These are phyloP conservation scores for Rhegmatorhina hoffmannsi DNA, from an alignment of 2,113 vertebrate genomes.

Conservation along the genomic window DNA sequence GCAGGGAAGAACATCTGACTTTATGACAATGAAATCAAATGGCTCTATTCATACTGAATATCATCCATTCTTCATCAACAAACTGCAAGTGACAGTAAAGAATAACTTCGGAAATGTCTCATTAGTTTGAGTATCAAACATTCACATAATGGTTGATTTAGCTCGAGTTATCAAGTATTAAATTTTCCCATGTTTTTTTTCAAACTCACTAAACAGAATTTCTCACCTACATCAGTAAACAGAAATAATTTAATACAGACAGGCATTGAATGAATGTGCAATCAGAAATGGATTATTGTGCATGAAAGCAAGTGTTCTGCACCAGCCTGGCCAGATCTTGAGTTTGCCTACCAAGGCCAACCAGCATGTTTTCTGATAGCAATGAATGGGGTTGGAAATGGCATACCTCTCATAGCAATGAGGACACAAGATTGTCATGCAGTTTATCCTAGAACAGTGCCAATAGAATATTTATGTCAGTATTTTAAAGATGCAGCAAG, in stretches of 20 bases:
- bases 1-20: constrained; percentile 18
- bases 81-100: neutral
- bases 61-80: neutral
- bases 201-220: neutral
- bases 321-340: neutral
- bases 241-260: neutral
- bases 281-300: neutral
- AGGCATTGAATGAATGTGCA: neutral
- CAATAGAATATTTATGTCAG: neutral
- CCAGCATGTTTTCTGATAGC: neutral
- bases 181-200: neutral
- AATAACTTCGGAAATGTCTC: neutral
- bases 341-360: neutral
- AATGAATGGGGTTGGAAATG: neutral
- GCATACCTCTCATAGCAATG: neutral
- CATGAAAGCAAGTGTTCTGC: neutral
- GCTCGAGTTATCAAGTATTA: neutral
- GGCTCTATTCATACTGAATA: neutral
- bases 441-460: neutral
- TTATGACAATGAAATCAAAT: neutral
- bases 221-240: neutral
- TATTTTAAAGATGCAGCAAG: neutral
- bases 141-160: neutral
- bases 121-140: neutral
- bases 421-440: neutral